phyloP scores from a whole-genome alignment of 2,888 invertebrate species.

The Clepsis dumicolana region DNA sequence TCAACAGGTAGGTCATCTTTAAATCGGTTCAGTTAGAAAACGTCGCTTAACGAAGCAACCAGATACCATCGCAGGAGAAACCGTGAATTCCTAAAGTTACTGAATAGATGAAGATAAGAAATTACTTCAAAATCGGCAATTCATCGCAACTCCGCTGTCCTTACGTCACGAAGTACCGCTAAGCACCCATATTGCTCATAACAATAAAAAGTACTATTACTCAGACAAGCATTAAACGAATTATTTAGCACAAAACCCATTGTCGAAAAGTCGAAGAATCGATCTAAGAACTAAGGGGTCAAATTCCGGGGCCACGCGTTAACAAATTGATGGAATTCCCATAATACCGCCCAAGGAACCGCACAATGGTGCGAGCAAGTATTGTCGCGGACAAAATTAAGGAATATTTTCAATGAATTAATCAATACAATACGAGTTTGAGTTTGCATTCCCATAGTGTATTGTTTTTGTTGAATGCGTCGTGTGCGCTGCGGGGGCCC shows the following conservation, averaged over 20 bases:
- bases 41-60: constrained; percentile 26
- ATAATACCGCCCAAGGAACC: constrained; percentile 76
- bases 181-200: constrained; percentile 72
- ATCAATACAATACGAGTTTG: constrained; percentile 79
- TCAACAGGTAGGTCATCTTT: constrained; percentile 26
- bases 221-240: constrained; percentile 66
- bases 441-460: constrained; percentile 79
- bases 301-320: constrained; percentile 75
- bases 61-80: constrained; percentile 38
- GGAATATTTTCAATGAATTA: constrained; percentile 79
- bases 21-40: constrained; percentile 31
- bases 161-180: constrained; percentile 33
- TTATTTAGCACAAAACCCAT: constrained; percentile 75
- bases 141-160: constrained; percentile 26
- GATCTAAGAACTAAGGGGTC: constrained; percentile 66
- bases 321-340: constrained; percentile 82
- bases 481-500: constrained; percentile 65
- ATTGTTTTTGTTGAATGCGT: constrained; percentile 77
- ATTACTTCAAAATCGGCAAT: constrained; percentile 37
- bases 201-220: constrained; percentile 74
- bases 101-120: constrained; percentile 37
- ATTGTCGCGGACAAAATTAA: constrained; percentile 69
- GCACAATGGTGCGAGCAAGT: constrained; percentile 66
- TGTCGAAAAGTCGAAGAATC: constrained; percentile 68
- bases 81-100: constrained; percentile 33